These are phyloP conservation scores for Psittacula echo DNA, from an alignment of 2,797 vertebrate genomes.

Conservation along the genomic window DNA sequence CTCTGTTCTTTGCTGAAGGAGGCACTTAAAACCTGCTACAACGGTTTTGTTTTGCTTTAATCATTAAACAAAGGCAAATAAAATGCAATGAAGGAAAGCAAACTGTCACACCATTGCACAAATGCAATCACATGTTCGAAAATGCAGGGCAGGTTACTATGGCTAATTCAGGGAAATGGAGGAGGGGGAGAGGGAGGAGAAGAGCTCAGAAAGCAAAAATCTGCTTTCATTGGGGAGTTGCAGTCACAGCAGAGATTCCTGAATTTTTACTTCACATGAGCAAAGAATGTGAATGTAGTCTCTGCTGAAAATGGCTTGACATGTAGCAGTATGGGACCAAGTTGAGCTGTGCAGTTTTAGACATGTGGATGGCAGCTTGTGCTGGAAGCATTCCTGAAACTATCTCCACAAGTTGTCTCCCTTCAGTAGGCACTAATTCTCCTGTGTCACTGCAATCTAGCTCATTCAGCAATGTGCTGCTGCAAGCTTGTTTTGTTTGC, in stretches of 20 bases:
- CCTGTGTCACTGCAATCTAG: neutral
- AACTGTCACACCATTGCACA: accelerated
- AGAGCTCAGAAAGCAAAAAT: neutral
- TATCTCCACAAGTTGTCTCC: neutral
- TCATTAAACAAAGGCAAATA: slow-evolving; percentile 21
- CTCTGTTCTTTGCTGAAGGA: neutral
- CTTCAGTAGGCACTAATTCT: neutral
- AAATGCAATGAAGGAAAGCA: neutral
- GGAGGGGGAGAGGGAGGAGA: neutral
- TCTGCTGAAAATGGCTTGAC: neutral
- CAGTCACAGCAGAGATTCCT: neutral
- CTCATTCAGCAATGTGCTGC: neutral
- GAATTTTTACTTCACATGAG: neutral
- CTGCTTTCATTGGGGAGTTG: neutral
- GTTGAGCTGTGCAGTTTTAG: neutral
- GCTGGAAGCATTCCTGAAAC: neutral
- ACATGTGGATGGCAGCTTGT: neutral
- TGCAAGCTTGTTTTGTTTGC: neutral
- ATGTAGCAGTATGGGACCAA: neutral
- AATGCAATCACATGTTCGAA: neutral
- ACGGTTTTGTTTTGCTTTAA: neutral
- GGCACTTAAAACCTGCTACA: neutral
- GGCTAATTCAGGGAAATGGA: neutral
- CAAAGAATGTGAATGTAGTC: neutral
- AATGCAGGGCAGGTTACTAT: neutral